Percentiles rank a stretch among this genome's conserved stretches.
Conservation (phyloP, 2,797 vertebrate genomes). For the Alcedo atthis region DNA sequence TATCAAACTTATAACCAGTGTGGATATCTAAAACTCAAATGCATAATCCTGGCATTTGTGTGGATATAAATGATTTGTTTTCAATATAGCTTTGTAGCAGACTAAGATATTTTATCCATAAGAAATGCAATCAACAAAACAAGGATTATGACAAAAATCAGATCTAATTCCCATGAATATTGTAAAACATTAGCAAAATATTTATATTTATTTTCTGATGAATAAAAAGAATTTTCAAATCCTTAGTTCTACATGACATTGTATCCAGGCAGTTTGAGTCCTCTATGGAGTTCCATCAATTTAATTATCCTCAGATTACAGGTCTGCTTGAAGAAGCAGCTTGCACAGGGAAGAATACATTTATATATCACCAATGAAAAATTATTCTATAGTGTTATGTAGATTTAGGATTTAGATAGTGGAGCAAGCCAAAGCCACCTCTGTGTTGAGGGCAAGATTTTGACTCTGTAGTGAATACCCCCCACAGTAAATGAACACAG, state of each 20-base stretch:
- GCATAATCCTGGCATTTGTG: background rate
- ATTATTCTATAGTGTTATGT: background rate
- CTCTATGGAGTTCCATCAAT: background rate
- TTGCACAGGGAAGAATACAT: background rate
- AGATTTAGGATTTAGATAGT: background rate
- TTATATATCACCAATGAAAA: background rate
- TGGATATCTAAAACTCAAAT: background rate
- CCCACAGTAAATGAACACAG: background rate
- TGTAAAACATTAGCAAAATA: background rate
- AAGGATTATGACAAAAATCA: background rate
- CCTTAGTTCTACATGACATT: background rate
- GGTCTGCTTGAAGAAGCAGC: background rate
- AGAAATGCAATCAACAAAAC: background rate
- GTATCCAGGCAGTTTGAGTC: background rate
- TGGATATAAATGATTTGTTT: background rate
- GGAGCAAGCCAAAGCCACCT: background rate
- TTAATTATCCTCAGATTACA: background rate
- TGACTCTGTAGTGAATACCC: background rate
- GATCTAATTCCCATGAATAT: background rate
- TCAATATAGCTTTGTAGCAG: background rate
- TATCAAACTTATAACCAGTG: background rate
- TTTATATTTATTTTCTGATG: background rate
- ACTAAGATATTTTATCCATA: background rate
- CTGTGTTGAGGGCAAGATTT: background rate
- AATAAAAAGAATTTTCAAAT: background rate